A percentile compares a stretch with the other conserved stretches of the same genome.
These are phyloP conservation scores for Melopsittacus undulatus DNA, from an alignment of 2,797 vertebrate genomes.

Conservation along the genomic window DNA sequence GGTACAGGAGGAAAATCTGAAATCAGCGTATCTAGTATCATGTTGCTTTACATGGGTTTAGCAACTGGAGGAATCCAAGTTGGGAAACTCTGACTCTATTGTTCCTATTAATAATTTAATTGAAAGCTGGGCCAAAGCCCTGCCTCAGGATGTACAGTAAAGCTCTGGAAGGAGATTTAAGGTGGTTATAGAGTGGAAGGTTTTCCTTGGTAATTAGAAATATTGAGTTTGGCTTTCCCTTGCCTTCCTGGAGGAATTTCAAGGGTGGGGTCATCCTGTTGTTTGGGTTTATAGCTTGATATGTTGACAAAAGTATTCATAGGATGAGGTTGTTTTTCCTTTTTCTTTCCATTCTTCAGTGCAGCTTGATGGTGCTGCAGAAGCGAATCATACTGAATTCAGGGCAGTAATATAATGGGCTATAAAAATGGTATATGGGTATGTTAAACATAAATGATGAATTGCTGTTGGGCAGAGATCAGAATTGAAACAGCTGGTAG, in stretches of 20 bases:
- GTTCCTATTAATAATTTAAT: constrained; percentile 11
- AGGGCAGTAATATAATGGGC: neutral
- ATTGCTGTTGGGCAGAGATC: neutral
- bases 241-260: constrained; percentile 31
- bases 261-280: constrained; percentile 10
- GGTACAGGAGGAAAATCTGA: neutral
- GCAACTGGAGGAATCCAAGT: neutral
- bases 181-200: neutral
- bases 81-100: neutral
- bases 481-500: neutral
- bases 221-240: constrained; percentile 37
- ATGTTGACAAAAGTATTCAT: neutral
- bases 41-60: neutral
- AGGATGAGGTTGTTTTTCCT: neutral
- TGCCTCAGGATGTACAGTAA: constrained; percentile 8
- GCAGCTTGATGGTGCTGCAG: neutral
- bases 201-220: constrained; percentile 36
- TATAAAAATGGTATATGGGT: neutral
- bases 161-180: constrained; percentile 3
- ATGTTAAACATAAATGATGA: neutral
- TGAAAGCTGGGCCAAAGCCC: neutral
- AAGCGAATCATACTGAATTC: neutral
- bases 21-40: fast-evolving
- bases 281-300: constrained; percentile 12
- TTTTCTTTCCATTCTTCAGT: neutral